Evolutionary conservation across 2,797 vertebrate genomes (phyloP).

Genomic region (Platalea minor): DNA sequence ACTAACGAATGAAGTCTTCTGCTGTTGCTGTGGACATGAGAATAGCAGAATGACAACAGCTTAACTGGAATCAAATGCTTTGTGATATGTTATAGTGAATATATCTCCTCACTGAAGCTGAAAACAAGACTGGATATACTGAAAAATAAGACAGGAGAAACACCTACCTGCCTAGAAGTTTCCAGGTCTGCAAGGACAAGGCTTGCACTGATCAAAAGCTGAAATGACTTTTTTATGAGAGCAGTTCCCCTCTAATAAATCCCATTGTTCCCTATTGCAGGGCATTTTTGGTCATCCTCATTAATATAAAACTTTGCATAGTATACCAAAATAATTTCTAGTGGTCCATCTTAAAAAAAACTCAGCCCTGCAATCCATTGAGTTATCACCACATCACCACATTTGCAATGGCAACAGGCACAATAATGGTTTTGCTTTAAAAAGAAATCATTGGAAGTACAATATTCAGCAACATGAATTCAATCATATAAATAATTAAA

Average conservation of each 20-base stretch:
- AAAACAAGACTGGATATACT: background rate
- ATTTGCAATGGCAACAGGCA: background rate
- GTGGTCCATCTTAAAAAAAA: background rate
- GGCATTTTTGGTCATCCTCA: background rate
- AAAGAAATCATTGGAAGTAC: background rate
- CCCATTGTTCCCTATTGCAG: background rate
- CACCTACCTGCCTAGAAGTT: background rate
- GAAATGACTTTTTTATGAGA: background rate
- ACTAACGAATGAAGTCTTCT: background rate
- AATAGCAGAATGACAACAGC: background rate
- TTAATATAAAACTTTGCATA: background rate
- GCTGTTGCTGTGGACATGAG: background rate
- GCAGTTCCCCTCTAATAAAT: background rate
- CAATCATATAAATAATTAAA: slow-evolving; percentile 23
- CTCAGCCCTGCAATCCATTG: background rate
- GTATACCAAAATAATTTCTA: background rate
- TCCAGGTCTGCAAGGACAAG: background rate
- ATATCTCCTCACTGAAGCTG: background rate
- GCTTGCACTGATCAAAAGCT: background rate
- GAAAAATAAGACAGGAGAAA: background rate
- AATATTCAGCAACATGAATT: slow-evolving; percentile 25
- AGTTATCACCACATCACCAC: background rate
- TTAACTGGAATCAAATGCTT: background rate
- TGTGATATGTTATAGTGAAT: background rate
- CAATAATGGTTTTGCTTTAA: background rate